Base-by-base conservation (phyloP, 2,888 invertebrate species). In the Salpingus planirostris region DNA sequence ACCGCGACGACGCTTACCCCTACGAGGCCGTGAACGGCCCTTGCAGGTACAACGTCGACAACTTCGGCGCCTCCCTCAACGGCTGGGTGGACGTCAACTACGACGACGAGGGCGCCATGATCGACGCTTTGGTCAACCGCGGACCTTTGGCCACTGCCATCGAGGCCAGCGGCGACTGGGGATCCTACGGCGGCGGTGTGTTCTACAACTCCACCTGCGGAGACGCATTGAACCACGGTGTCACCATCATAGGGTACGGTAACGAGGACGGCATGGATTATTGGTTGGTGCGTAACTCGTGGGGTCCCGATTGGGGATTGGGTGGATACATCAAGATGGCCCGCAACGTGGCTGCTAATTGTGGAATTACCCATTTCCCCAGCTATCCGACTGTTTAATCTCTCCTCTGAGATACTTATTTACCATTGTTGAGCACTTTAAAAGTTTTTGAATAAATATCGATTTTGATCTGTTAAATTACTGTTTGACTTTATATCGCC, bases 21-120 rank as follows among this genome's bases (percentile, higher is more conserved):
- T 77, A 74, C 40, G 50, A 50, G 42, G 54, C 42, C n/a, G 25
- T 13, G 6, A 46, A 53, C 14, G 50, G 44, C 10, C 10, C 11
- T 5, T 52, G 51, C 36, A 32, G 36, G 15, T 38, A 24, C 22
- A 59, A 72, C 28, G 15, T 33, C 15, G 27, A 30, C 6, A 27
- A 41, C 21, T 28, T 31, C 7, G 31, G 42, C 11, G 11, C 36
- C 2, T 35, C 24, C 14, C 15, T 45, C 60, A 71, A 70, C 6
- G 85, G 87, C 4, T 85, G 73, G 57, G 70, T 74, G 37, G 83
- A 86, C n/a, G 11, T 35, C n/a, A 21, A 15, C 8, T 11, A 14
- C 5, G 25, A 25, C 13, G 11, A 27, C 15, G 35, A 30, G 26
- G 13, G 3, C 7, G 25, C 21, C 11, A 25, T 35, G 6, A 11